Base-by-base conservation (phyloP, 1,140 invertebrate species). In the Drosophila pseudoananassae region DNA sequence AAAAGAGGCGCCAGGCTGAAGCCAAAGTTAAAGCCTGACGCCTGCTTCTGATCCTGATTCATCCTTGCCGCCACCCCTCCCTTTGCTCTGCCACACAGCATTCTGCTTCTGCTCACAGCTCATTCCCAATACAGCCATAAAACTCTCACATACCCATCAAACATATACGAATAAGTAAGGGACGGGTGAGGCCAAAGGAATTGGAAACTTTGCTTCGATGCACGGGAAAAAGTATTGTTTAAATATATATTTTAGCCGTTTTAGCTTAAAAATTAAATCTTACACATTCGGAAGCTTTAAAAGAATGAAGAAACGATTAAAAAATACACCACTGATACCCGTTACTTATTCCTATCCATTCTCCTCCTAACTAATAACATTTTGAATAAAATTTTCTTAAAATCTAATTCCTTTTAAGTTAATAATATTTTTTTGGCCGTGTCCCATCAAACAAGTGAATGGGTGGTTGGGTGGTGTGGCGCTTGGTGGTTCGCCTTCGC, bases 131-230 rank as follows among this genome's bases (percentile, higher is more conserved):
- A 87, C 82, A 82, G 78, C 55, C 78, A 85, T 85, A 85, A 85
- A 85, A 88, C 83, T 82, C 83, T 88, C 74, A 69, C 83, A 85
- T 81, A 76, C 82, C 82, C 83, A 88, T 85, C 81, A 85, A 87
- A 85, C 78, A 85, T 78, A 85, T 61, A 87, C 74, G 58, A 70
- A 70, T 47, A 75, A 60, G 55, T 54, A 56, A 61, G 59, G 72
- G 56, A 54, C 43, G 49, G 49, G 59, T 47, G 53, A 60, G 47
- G 52, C 25, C 58, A 51, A 47, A 33, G 71, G 57, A 55, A 46
- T 36, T 45, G 49, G 51, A 49, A 47, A 50, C 51, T 17, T 47
- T 53, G 31, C 23, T 54, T 46, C 29, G 8, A 4, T 64, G 46
- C 63, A 66, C 63, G 0, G 33, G 3, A n/a, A 64, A 3, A 64